Evolutionary conservation across 2,797 vertebrate genomes (phyloP), one percentile per base, ranked within the genome.

Genomic region (Danio albolineatus): DNA sequence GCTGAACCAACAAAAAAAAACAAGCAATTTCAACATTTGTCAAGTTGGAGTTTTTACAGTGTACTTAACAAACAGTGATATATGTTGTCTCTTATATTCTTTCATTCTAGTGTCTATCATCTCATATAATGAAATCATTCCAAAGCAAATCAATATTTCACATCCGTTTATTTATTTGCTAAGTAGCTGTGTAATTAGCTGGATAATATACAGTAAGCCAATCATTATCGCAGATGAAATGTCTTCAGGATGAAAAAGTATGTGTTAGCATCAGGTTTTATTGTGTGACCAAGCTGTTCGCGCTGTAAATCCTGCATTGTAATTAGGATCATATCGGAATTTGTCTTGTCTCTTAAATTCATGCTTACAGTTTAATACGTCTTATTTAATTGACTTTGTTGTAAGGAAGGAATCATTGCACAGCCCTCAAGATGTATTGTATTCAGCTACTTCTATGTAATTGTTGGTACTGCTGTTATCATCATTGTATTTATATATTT

Each of bases 181-280:
- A 53, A 17, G 28, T 70, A 70, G 10, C 66, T 70, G 48, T 53
- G 48, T 39, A 53, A 39, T 70, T 69, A 49, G 21, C 8, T 53
- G 48, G 16, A 70, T 70, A 70, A 54, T 54, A 39, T 41, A 67
- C 46, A 54, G 49, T 17, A n/a, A 39, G 36, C 49, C 16, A 19
- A 36, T 19, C 36, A 70, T 54, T 70, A 70, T 39, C 36, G n/a
- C 16, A 14, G 16, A 41, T 8, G n/a, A 53, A 54, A 41, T n/a
- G 6, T 12, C 49, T 70, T 39, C 10, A 19, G 10, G 10, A 41
- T 70, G 36, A 66, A 21, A 14, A 48, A 65, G 19, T 39, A 10
- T 0, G 16, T 39, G 17, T 67, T 53, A 53, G 53, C 2, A 5
- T 2, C 28, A n/a, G 48, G 10, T 53, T 54, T n/a, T 70, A 53